Base-by-base conservation (phyloP, 1,140 invertebrate species). In the Aphidius gifuensis region DNA sequence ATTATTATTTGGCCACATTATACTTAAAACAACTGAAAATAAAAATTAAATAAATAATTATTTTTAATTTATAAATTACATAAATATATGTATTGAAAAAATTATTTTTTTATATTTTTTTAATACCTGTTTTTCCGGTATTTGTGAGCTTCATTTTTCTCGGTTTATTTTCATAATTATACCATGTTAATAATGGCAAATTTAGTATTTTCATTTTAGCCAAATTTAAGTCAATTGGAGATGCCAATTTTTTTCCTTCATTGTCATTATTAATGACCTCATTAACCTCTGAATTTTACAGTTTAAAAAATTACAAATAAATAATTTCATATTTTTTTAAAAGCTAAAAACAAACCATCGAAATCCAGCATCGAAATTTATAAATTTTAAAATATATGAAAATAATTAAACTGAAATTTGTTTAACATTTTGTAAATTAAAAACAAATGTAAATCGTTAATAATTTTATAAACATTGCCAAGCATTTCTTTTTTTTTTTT, bases 71-170 rank as follows among this genome's bases (percentile, higher is more conserved):
- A 32, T 32, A 32, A 32, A 32, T 32, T 3, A 53, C 44, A 8
- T 54, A 21, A 43, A 50, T 16, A 16, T 16, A 16, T 16, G 16
- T 16, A 16, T 16, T 16, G 16, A 16, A 16, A 16, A 1, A 16
- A 16, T 16, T 16, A 16, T 16, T 16, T 16, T 48, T 23, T 45
- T 59, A 23, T 53, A 38, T 54, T n/a, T 39, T 62, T 49, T 64
- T 58, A 21, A 74, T 65, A 86, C 85, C 71, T 21, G 84, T 86
- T 56, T 81, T 80, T 49, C 86, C 85, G 4, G 84, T 85, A 64
- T 87, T 87, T 0, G 83, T 84, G 0, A 86, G 53, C 68, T 86
- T 86, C 44, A 86, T 68, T 77, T 85, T 86, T 61, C 83, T 84
- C 0, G 85, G 85, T 47, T 72, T 74, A 2, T 83, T 65, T 43